Evolutionary conservation across 2,888 invertebrate genomes (phyloP).

Genomic region (Morpho deidamia): DNA sequence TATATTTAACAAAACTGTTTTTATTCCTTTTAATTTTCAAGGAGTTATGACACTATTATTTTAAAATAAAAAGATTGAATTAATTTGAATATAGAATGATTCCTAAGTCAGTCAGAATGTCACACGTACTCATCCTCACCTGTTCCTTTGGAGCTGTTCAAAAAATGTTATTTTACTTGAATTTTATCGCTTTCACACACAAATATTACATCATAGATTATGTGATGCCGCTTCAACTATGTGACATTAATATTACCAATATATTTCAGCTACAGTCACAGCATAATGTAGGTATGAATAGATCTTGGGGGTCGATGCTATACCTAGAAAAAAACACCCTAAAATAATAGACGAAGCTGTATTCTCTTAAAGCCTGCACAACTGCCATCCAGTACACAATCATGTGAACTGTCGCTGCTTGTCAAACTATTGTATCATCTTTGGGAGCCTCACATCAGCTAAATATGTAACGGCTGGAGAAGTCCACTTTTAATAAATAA

Average conservation of each 20-base stretch:
- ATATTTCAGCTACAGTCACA: constrained; percentile 65
- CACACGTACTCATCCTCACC: constrained; percentile 76
- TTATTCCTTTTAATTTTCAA: constrained; percentile 42
- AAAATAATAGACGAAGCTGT: constrained; percentile 59
- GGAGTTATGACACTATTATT: constrained; percentile 40
- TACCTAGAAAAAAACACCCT: constrained; percentile 78
- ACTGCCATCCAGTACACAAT: constrained; percentile 37
- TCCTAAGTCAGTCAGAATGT: constrained; percentile 54
- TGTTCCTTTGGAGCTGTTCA: constrained; percentile 75
- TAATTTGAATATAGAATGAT: constrained; percentile 39
- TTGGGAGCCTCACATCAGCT: constrained; percentile 56
- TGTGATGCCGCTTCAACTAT: constrained; percentile 67
- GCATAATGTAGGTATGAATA: constrained; percentile 52
- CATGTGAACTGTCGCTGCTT: constrained; percentile 40
- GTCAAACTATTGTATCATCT: constrained; percentile 46
- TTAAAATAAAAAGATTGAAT: constrained; percentile 42
- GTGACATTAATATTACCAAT: constrained; percentile 72
- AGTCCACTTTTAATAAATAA: constrained; percentile 63
- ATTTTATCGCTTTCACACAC: constrained; percentile 71
- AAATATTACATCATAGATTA: constrained; percentile 71
- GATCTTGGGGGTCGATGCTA: constrained; percentile 58
- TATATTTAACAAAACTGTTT: constrained; percentile 12
- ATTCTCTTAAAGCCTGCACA: constrained; percentile 38
- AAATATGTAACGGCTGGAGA: constrained; percentile 56
- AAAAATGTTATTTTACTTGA: constrained; percentile 73